Evolutionary conservation across 1,140 invertebrate species (phyloP).

Genomic region (Drosophila nannoptera): DNA sequence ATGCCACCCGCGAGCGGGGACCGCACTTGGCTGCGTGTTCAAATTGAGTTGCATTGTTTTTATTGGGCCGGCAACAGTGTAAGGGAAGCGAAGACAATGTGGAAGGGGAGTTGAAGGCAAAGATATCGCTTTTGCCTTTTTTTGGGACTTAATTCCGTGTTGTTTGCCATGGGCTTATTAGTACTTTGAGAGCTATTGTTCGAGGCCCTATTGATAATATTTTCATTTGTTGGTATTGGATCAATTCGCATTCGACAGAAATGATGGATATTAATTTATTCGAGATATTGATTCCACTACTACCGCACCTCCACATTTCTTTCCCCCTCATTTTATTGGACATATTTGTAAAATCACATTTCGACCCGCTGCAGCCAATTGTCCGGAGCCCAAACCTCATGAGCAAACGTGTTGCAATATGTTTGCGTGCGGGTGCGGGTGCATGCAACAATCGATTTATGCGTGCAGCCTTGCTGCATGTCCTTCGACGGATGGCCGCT

Average conservation of each 20-base stretch:
- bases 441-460: conserved; percentile 27
- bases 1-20: background rate
- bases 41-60: conserved; percentile 71
- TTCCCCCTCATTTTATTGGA: background rate
- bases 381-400: too few species aligned
- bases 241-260: too few species aligned
- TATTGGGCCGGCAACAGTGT: background rate
- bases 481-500: conserved; percentile 14
- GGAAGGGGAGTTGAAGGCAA: too few species aligned
- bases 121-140: conserved; percentile 1
- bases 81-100: background rate
- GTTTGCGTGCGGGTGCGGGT: background rate
- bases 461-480: conserved; percentile 16
- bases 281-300: background rate
- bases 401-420: background rate
- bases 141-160: conserved; percentile 7
- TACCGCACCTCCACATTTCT: background rate
- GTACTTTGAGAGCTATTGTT: conserved; percentile 2
- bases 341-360: conserved; percentile 27
- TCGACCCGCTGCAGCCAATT: background rate
- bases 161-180: conserved; percentile 16
- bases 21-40: conserved; percentile 46
- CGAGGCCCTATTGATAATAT: too few species aligned
- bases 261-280: background rate
- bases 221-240: background rate